Conservation (phyloP, 92 coral and sea anemone genomes). For the Porites evermanni region DNA sequence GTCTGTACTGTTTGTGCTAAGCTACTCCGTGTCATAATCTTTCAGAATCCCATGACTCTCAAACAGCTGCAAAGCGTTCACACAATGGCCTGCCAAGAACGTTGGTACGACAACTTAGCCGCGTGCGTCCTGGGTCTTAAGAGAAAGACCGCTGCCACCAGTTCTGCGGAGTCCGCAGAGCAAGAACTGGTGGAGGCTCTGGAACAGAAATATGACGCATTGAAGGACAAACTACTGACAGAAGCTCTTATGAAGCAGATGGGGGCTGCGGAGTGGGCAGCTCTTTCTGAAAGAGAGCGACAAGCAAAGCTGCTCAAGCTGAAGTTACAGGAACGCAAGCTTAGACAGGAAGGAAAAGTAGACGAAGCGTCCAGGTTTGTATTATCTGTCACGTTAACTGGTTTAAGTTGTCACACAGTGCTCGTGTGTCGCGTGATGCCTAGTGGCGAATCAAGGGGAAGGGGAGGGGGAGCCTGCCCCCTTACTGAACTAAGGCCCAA, state of each 20-base stretch:
- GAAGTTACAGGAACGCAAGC: constrained; percentile 87
- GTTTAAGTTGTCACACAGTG: background rate
- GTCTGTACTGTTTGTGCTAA: background rate
- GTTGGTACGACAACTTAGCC: constrained; percentile 98
- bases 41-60: constrained; percentile 77
- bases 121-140: constrained; percentile 89
- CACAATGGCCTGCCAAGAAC: constrained; percentile 83
- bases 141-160: constrained; percentile 65
- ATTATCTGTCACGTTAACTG: too few relatives aligned
- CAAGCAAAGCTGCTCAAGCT: constrained; percentile 88
- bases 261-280: constrained; percentile 97
- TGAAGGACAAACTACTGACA: constrained; percentile 91
- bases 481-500: too few relatives aligned
- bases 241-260: constrained; percentile 95
- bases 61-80: constrained; percentile 94
- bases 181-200: constrained; percentile 94
- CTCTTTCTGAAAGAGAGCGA: constrained; percentile 89
- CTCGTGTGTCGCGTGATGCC: background rate
- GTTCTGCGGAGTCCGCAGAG: constrained; percentile 77
- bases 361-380: constrained; percentile 95
- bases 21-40: background rate
- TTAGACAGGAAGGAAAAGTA: constrained; percentile 91
- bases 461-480: too few relatives aligned
- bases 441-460: too few relatives aligned
- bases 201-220: constrained; percentile 96